phyloP scores from a whole-genome alignment of 2,113 vertebrate genomes.

The Platysternon megacephalum region DNA sequence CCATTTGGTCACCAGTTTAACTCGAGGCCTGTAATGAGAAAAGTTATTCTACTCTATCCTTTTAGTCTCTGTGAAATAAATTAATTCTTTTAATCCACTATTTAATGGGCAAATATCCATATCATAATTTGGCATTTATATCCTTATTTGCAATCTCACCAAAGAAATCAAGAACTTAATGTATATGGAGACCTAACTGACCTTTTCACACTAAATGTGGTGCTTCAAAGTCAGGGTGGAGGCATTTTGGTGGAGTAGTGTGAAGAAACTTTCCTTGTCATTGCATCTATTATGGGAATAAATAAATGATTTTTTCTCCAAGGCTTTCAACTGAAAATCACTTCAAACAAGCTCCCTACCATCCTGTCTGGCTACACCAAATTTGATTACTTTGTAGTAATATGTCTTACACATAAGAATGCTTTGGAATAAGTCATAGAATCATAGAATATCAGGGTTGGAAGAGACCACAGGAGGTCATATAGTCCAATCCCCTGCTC shows the following conservation, averaged over 20 bases:
- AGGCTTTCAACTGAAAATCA: neutral
- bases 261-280: neutral
- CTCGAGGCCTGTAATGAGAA: neutral
- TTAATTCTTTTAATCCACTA: neutral
- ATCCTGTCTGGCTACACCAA: neutral
- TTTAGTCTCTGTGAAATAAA: neutral
- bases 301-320: neutral
- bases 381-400: neutral
- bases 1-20: neutral
- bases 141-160: neutral
- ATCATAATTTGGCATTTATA: neutral
- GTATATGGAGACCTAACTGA: accelerated
- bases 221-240: neutral
- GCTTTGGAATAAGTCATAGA: neutral
- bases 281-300: neutral
- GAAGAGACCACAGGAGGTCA: no score
- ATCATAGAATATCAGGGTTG: no score
- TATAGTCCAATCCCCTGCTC: no score
- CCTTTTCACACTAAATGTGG: neutral
- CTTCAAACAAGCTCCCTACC: neutral
- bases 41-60: neutral
- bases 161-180: neutral
- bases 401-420: neutral
- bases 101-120: neutral
- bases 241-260: neutral